Evolutionary conservation across 1,140 invertebrate genomes (phyloP), one percentile per base, ranked within the genome.

Genomic region (Scaptomyza graminum): DNA sequence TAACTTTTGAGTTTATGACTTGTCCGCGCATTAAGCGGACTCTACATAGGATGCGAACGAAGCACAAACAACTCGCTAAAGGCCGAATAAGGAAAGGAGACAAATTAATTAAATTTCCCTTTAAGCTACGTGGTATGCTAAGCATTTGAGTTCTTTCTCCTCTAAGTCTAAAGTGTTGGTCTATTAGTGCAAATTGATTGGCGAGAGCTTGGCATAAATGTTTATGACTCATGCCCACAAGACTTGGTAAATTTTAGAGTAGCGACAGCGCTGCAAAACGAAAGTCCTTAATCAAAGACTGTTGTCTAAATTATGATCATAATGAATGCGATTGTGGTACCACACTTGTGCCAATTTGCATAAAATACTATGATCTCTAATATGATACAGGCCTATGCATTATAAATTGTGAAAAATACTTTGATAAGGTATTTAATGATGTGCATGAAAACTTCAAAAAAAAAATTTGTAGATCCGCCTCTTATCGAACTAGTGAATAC

Each of bases 51-150:
- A 50, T 31, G 13, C 51, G 15, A 51, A 54, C 22, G 31, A 63
- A 22, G 34, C 46, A 39, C n/a, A 50, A 44, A 8, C 46, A 57
- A 34, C 54, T 56, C 41, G 41, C 41, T 16, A 44, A 9, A 63
- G 39, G 28, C 34, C n/a, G 8, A n/a, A 41, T n/a, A 4, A 5
- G 3, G n/a, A 3, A 41, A n/a, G n/a, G n/a, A 39, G 43, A 49
- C 41, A 82, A 75, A 85, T 87, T 87, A 85, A 85, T 87, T 85
- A 78, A 84, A 78, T 87, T 87, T 71, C 39, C 28, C 50, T 62
- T 61, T 75, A n/a, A 76, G 61, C 67, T 82, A 68, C 63, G 63
- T 65, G 70, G 52, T 73, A 81, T 81, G 74, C 78, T 73, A 84
- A 83, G 51, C 47, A 81, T 54, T 59, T 55, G 5, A 22, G 18